Evolutionary conservation across 2,888 invertebrate genomes (phyloP).

Genomic region (Malachius bipustulatus): DNA sequence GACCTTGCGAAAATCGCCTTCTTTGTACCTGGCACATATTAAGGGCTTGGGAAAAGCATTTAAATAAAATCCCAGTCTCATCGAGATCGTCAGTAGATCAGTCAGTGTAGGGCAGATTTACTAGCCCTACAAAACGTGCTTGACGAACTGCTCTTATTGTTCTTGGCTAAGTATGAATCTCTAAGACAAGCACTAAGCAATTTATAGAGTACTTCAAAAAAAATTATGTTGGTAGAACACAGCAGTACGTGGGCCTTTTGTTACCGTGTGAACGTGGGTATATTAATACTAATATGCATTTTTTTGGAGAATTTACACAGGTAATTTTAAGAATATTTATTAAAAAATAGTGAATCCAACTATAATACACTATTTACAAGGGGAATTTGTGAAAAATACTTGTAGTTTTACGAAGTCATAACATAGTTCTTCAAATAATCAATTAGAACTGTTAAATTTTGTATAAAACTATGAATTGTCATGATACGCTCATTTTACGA

Average conservation of each 20-base stretch:
- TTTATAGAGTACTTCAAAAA: background rate
- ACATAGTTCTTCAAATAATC: too few relatives aligned
- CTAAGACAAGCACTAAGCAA: slow-evolving; percentile 1
- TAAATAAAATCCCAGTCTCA: background rate
- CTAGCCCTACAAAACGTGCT: background rate
- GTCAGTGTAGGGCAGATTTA: too few relatives aligned
- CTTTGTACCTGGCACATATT: slow-evolving; percentile 2
- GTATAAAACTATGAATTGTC: too few relatives aligned
- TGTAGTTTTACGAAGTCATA: too few relatives aligned
- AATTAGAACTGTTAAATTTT: too few relatives aligned
- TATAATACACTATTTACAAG: too few relatives aligned
- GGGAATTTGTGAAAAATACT: too few relatives aligned
- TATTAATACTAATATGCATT: slow-evolving; percentile 2
- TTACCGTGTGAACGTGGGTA: background rate
- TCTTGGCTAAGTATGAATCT: slow-evolving; percentile 1
- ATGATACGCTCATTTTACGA: too few relatives aligned
- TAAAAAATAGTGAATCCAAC: too few relatives aligned
- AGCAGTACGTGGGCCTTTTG: background rate
- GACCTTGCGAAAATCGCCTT: slow-evolving; percentile 1
- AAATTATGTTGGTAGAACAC: slow-evolving; percentile 1
- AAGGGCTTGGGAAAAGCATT: slow-evolving; percentile 3
- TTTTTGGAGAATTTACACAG: slow-evolving; percentile 3
- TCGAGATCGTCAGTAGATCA: slow-evolving; percentile 3
- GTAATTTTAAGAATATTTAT: slow-evolving; percentile 1
- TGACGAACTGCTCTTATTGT: slow-evolving; percentile 3